A percentile compares a stretch with the other conserved stretches of the same genome.
These are phyloP conservation scores for Turdus rufiventris DNA, from an alignment of 2,113 vertebrate genomes.

Conservation along the genomic window DNA sequence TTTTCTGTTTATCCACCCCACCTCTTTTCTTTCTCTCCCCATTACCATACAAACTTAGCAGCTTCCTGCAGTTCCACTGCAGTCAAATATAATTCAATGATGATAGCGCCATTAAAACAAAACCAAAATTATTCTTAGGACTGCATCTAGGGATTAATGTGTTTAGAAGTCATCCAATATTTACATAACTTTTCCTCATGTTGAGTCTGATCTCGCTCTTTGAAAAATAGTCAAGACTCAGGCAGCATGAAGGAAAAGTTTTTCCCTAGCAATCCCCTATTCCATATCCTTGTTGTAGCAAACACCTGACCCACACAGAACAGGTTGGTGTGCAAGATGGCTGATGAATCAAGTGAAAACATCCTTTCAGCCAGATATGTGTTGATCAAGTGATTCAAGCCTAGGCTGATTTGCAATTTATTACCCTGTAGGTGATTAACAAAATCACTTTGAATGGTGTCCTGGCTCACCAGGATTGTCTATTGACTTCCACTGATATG, in stretches of 20 bases:
- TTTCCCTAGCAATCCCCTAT: background rate
- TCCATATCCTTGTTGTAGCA: background rate
- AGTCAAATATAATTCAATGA: conserved; percentile 45
- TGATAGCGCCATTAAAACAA: conserved; percentile 41
- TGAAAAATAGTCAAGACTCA: background rate
- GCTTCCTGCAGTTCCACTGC: conserved; percentile 5
- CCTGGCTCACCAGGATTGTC: background rate
- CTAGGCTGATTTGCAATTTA: background rate
- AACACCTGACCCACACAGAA: background rate
- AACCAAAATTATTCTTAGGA: conserved; percentile 59
- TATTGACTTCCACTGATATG: background rate
- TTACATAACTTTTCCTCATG: background rate
- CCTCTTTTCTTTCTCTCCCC: background rate
- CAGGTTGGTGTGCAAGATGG: background rate
- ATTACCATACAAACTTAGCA: conserved; percentile 28
- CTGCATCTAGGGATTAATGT: conserved; percentile 27
- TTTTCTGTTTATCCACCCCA: background rate
- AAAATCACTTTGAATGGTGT: background rate
- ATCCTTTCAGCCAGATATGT: background rate
- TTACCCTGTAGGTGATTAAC: background rate
- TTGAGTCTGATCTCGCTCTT: background rate
- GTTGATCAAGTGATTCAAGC: background rate
- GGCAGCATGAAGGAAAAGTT: background rate
- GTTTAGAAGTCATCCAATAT: conserved; percentile 36
- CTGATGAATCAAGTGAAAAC: background rate